Conservation (phyloP, 2,888 invertebrate species). For the Diadromus collaris region DNA sequence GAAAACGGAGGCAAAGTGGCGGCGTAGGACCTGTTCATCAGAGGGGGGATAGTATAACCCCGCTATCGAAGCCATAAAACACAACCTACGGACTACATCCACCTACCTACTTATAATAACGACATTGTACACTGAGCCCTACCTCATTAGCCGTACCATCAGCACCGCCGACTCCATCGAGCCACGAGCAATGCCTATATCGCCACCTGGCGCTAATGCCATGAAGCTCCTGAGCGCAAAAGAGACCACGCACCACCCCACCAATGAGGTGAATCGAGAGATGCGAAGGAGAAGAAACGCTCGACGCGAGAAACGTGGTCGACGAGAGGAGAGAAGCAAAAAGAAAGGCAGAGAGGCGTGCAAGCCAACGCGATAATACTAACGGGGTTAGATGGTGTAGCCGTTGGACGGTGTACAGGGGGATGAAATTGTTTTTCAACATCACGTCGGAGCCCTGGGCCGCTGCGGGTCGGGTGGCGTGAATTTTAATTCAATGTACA, state of each 20-base stretch:
- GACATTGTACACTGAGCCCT: constrained; percentile 66
- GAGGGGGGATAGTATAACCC: constrained; percentile 29
- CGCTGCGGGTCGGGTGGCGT: constrained; percentile 55
- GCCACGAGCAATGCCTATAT: constrained; percentile 35
- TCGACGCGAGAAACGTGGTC: neutral
- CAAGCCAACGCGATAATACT: constrained; percentile 21
- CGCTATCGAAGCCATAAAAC: constrained; percentile 69
- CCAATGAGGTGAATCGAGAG: neutral
- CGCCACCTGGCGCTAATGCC: constrained; percentile 43
- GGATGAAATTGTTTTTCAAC: constrained; percentile 56
- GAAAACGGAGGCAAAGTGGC: neutral
- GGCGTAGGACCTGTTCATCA: neutral
- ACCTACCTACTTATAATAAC: constrained; percentile 74
- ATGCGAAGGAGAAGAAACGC: neutral
- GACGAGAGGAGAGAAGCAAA: constrained; percentile 1
- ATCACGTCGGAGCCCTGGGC: constrained; percentile 24
- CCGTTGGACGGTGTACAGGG: constrained; percentile 20
- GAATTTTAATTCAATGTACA: constrained; percentile 71
- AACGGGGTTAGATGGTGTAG: constrained; percentile 3
- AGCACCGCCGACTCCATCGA: constrained; percentile 61
- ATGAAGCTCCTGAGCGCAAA: constrained; percentile 13
- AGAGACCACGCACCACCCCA: neutral
- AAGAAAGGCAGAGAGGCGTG: neutral
- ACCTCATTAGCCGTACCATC: constrained; percentile 71
- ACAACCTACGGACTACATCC: constrained; percentile 63